Evolutionary conservation across 2,888 invertebrate species (phyloP).

Genomic region (Napeogenes sylphis): DNA sequence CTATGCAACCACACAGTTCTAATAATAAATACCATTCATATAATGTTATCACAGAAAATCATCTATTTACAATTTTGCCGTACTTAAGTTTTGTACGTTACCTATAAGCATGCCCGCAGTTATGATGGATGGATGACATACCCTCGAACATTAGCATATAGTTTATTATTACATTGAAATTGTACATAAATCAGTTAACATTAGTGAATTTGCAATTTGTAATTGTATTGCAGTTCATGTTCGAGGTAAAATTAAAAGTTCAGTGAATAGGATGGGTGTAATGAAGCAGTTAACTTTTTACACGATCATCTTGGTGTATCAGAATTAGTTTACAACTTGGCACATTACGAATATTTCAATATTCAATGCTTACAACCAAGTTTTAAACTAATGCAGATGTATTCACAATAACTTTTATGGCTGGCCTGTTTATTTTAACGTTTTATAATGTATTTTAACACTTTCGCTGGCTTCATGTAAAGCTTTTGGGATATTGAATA

Average conservation of each 20-base stretch:
- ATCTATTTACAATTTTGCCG: slow-evolving; percentile 79
- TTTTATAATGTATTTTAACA: slow-evolving; percentile 7
- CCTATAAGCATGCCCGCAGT: slow-evolving; percentile 65
- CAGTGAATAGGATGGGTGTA: slow-evolving; percentile 34
- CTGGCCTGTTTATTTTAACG: background rate
- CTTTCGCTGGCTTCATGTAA: slow-evolving; percentile 16
- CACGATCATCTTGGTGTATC: slow-evolving; percentile 16
- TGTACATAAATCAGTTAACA: background rate
- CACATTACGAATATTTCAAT: slow-evolving; percentile 8
- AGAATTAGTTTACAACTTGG: slow-evolving; percentile 34
- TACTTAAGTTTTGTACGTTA: slow-evolving; percentile 69
- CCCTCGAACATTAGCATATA: slow-evolving; percentile 35
- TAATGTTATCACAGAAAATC: slow-evolving; percentile 79
- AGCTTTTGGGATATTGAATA: slow-evolving; percentile 27
- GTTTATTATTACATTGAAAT: slow-evolving; percentile 5
- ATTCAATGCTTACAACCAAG: slow-evolving; percentile 14
- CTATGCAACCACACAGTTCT: slow-evolving; percentile 76
- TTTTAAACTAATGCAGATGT: slow-evolving; percentile 23
- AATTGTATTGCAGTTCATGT: slow-evolving; percentile 23
- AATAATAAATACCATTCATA: slow-evolving; percentile 71
- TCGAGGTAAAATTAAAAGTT: slow-evolving; percentile 31
- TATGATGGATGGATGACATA: slow-evolving; percentile 57
- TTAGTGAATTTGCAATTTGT: slow-evolving; percentile 2
- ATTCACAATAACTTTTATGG: slow-evolving; percentile 2
- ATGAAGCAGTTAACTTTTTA: slow-evolving; percentile 32